Evolutionary conservation across 2,888 invertebrate species (phyloP), one percentile per base, ranked within the genome.

Genomic region (Rhagium mordax): DNA sequence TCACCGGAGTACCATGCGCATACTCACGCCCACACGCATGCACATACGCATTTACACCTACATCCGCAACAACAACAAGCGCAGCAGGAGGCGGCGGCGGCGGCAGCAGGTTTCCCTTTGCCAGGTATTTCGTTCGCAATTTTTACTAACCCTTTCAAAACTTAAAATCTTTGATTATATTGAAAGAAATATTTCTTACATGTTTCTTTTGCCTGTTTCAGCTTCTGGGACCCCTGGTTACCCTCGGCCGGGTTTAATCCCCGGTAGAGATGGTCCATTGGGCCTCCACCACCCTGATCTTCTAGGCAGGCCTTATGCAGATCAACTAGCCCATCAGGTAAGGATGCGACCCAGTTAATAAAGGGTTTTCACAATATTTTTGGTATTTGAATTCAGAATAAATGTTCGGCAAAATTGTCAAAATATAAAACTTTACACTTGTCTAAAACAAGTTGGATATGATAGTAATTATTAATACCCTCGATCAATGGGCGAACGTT

Each of bases 1-100:
- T 94, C 92, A 83, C 94, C 94, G 62, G 96, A 96, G 90, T 96
- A 95, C 90, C 96, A 96, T 89, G 95, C 96, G 85, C 96, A 97
- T 90, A 95, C 96, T 81, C 96, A 96, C 88, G 95, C 96, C 83
- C 96, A 96, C 89, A 95, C 95, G 81, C 96, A 96, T 88, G 95
- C 96, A 85, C 96, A 97, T 90, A 95, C 96, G 84, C 95, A 95
- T 90, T 93, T 95, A 81, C 95, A 95, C 89, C 91, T 95, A 82
- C 95, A 95, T 90, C 91, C 93, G 81, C 94, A 92, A 87, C 94
- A 94, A 84, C 94, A 94, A 77, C 94, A 94, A 86, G 94, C 94
- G 88, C 94, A 93, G 88, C 94, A 94, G 87, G 86, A 87, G 57
- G 87, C 87, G 0, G 85, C 86, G 3, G 86, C 88, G 15, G 87